Evolutionary conservation across 2,113 vertebrate genomes (phyloP).

Genomic region (Tringa solitaria): DNA sequence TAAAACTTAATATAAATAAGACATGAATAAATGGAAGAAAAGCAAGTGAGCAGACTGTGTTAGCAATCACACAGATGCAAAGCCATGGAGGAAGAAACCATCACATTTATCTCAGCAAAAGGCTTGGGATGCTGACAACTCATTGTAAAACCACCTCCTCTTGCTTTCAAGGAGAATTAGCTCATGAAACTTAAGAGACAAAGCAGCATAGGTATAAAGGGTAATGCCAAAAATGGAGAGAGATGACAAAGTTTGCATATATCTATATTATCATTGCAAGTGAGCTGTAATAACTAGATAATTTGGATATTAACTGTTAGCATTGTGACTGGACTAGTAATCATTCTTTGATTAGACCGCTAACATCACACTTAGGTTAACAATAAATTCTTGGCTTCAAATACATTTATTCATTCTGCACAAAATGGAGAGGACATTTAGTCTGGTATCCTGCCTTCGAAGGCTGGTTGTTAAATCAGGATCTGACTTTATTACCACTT

Average conservation of each 20-base stretch:
- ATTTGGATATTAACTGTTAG: not conserved
- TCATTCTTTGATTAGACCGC: not conserved
- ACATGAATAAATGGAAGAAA: not conserved
- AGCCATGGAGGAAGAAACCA: not conserved
- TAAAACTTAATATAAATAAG: not conserved
- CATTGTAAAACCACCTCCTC: not conserved
- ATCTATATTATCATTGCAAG: not conserved
- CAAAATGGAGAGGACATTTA: not conserved
- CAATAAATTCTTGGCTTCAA: not conserved
- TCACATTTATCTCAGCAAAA: not conserved
- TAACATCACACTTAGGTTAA: not conserved
- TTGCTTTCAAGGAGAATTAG: not conserved
- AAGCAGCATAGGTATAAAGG: not conserved
- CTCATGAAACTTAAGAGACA: not conserved
- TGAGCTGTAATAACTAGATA: not conserved
- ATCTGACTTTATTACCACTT: not conserved
- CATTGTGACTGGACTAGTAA: not conserved
- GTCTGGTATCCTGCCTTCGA: not conserved
- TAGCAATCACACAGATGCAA: not conserved
- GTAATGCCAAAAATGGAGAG: fast-evolving
- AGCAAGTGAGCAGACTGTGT: not conserved
- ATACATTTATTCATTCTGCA: not conserved
- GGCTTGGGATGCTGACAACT: not conserved
- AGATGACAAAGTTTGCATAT: not conserved
- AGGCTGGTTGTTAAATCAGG: not conserved